phyloP scores from a whole-genome alignment of 2,888 invertebrate genomes.

The Temnothorax ravouxi region DNA sequence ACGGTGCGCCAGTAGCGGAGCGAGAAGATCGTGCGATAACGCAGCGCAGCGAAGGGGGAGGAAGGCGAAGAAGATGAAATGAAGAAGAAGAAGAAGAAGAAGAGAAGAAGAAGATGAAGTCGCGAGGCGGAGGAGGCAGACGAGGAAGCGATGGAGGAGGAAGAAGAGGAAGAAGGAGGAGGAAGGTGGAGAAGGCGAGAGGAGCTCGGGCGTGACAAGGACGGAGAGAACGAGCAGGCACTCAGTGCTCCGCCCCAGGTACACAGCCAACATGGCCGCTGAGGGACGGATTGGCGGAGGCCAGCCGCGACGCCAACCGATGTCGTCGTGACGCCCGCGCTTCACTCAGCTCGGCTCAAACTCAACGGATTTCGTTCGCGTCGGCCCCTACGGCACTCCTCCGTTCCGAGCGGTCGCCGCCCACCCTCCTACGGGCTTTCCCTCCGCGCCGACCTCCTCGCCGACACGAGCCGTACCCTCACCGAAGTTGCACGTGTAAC shows the following conservation, averaged over 20 bases:
- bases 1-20: conserved; percentile 47
- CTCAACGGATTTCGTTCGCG: conserved; percentile 74
- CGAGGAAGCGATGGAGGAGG: conserved; percentile 61
- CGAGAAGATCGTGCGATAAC: conserved; percentile 49
- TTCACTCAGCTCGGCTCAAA: conserved; percentile 83
- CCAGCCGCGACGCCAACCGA: conserved; percentile 85
- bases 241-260: conserved; percentile 88
- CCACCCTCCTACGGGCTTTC: conserved; percentile 75
- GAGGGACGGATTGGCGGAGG: conserved; percentile 89
- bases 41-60: conserved; percentile 23
- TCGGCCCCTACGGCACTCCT: conserved; percentile 78
- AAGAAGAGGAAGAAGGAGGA: conserved; percentile 58
- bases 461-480: conserved; percentile 41
- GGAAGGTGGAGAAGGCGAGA: conserved; percentile 65
- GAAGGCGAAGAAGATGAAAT: conserved; percentile 31
- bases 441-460: conserved; percentile 43
- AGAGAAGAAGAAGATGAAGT: conserved; percentile 52
- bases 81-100: conserved; percentile 41
- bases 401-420: conserved; percentile 80
- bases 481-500: conserved; percentile 29
- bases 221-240: conserved; percentile 71
- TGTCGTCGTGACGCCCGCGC: conserved; percentile 85
- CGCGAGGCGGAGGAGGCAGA: conserved; percentile 59
- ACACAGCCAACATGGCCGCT: conserved; percentile 89
- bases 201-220: conserved; percentile 53